Conservation (phyloP, 2,888 invertebrate genomes). For the Myathropa florea region DNA sequence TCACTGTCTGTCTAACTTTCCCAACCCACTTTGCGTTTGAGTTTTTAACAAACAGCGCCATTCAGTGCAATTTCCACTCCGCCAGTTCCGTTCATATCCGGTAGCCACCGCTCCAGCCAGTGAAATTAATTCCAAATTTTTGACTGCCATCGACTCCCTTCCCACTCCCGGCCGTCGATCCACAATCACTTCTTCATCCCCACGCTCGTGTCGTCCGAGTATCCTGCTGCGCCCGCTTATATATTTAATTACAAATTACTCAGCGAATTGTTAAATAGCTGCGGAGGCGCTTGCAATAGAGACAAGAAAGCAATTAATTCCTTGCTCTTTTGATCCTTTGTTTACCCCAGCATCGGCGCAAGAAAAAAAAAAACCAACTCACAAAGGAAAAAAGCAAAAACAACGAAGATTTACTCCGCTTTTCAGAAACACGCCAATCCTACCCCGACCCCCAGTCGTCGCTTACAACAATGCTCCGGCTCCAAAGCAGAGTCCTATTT, state of each 20-base stretch:
- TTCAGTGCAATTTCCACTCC: conserved; percentile 43
- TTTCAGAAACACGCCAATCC: conserved; percentile 40
- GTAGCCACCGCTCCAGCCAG: conserved; percentile 6
- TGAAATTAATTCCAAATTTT: conserved; percentile 28
- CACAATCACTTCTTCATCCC: conserved; percentile 26
- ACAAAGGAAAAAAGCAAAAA: conserved; percentile 9
- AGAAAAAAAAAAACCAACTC: not conserved
- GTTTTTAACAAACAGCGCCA: conserved; percentile 2
- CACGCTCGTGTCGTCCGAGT: not conserved
- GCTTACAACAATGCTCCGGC: conserved; percentile 18
- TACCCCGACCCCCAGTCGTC: not conserved
- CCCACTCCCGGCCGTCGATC: not conserved
- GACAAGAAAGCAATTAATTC: conserved; percentile 66
- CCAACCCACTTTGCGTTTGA: not conserved
- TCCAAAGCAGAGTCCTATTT: conserved; percentile 33
- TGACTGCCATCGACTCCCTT: not conserved
- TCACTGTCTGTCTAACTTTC: not conserved
- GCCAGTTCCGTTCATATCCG: conserved; percentile 39
- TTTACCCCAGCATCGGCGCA: conserved; percentile 40
- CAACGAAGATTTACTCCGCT: conserved; percentile 39
- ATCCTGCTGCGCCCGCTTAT: conserved; percentile 20
- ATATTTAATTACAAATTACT: conserved; percentile 63
- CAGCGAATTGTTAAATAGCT: conserved; percentile 64
- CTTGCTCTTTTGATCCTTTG: conserved; percentile 68
- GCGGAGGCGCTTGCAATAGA: conserved; percentile 22